Percentiles rank a stretch among this genome's conserved stretches.
Conservation (phyloP, 2,113 vertebrate genomes). For the Coptodon bakossiorum region DNA sequence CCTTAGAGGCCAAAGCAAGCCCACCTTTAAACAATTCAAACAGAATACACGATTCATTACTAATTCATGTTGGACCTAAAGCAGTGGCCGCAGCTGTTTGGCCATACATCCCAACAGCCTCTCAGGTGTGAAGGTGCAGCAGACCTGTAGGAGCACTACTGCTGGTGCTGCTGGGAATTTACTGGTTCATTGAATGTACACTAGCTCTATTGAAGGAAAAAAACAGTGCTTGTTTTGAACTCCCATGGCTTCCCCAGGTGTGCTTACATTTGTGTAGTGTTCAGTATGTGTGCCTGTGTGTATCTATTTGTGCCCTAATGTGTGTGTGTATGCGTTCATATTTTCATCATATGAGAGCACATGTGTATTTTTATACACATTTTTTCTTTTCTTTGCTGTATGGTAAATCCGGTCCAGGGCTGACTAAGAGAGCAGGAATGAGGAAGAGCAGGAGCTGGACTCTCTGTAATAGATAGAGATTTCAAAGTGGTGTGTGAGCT, state of each 20-base stretch:
- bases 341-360: neutral
- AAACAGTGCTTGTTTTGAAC: constrained; percentile 28
- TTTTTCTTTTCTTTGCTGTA: constrained; percentile 1
- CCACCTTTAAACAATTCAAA: constrained; percentile 15
- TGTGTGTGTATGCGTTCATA: neutral
- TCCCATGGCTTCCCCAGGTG: constrained; percentile 16
- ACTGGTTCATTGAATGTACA: constrained; percentile 16
- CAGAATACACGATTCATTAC: constrained; percentile 26
- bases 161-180: constrained; percentile 26
- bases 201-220: neutral
- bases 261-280: neutral
- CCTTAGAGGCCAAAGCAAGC: neutral
- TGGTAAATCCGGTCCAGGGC: constrained; percentile 11
- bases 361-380: constrained; percentile 9
- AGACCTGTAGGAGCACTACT: neutral
- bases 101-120: neutral
- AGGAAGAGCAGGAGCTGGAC: constrained; percentile 1
- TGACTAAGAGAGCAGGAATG: constrained; percentile 10
- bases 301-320: neutral
- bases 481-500: constrained; percentile 45
- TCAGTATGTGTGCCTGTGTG: neutral
- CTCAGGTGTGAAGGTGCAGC: constrained; percentile 14
- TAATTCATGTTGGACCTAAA: constrained; percentile 18
- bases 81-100: neutral
- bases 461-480: constrained; percentile 34